Base-by-base conservation (phyloP, 2,888 invertebrate species). In the Troides helena region DNA sequence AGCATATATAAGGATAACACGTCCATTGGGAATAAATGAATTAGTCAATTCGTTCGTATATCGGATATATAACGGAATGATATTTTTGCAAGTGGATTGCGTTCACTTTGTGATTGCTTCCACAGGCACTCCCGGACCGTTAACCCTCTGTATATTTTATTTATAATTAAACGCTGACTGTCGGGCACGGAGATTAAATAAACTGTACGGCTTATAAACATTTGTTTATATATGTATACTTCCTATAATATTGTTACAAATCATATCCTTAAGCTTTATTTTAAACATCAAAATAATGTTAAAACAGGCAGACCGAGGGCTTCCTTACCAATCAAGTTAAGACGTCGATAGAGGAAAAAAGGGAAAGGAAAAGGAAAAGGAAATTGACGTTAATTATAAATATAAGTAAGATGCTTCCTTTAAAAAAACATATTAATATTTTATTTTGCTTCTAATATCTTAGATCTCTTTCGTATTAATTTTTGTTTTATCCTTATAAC, bases 91-190 rank as follows among this genome's bases (percentile, higher is more conserved):
- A n/a, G 53, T n/a, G 53, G n/a, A 53, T 53, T 53, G 18, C n/a
- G 53, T 53, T 53, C 53, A 18, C n/a, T 18, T 53, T 53, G 53
- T 53, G 53, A n/a, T 53, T 53, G 53, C 18, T 53, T 53, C 53
- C n/a, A 53, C 12, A 2, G 53, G n/a, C 53, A 1, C 53, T n/a
- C n/a, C 7, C 18, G n/a, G 1, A 53, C 7, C n/a, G 53, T 53
- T 53, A 53, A n/a, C 53, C 53, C 53, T n/a, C 18, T n/a, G 53
- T 53, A 53, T 53, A 53, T 53, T 53, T 53, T 53, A n/a, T 53
- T 18, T 53, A 53, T 8, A 12, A 18, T 18, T 53, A n/a, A 46
- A 46, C 46, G 46, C 2, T 12, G 14, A 14, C 53, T n/a, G n/a
- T 6, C 4, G 53, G 8, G 18, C n/a, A n/a, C 6, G n/a, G n/a